Evolutionary conservation across 37 sponge, comb jelly and placozoan genomes (phyloP).

Genomic region (Oscarella lobularis): DNA sequence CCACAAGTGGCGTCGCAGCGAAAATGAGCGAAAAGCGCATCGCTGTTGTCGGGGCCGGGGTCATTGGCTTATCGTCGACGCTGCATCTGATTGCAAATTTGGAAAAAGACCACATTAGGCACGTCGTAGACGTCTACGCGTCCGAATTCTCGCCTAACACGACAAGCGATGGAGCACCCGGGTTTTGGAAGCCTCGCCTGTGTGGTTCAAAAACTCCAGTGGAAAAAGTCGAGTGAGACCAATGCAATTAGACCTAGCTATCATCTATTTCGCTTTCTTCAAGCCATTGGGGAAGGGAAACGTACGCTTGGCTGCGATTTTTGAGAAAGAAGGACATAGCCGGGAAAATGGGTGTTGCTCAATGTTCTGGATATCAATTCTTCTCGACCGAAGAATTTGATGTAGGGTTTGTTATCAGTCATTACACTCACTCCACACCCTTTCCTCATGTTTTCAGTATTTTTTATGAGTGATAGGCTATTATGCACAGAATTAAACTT

Average conservation of each 20-base stretch:
- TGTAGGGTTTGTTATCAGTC: too few relatives aligned
- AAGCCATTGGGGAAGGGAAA: not conserved
- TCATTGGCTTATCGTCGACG: slow-evolving; percentile 20
- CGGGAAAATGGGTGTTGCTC: not conserved
- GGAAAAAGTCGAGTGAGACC: too few relatives aligned
- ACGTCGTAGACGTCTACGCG: not conserved
- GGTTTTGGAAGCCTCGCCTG: slow-evolving; percentile 4
- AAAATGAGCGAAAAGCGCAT: too few relatives aligned
- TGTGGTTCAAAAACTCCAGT: too few relatives aligned
- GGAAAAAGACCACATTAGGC: not conserved
- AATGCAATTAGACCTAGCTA: too few relatives aligned
- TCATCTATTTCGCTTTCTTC: not conserved
- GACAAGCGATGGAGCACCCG: slow-evolving; percentile 20
- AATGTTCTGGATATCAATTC: not conserved
- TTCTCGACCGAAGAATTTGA: too few relatives aligned
- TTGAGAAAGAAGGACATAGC: not conserved
- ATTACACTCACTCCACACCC: too few relatives aligned
- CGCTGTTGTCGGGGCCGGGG: slow-evolving; percentile 23
- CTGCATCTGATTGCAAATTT: not conserved
- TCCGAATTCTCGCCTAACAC: slow-evolving; percentile 24
- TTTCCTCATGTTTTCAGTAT: too few relatives aligned
- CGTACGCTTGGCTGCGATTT: not conserved
- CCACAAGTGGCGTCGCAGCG: too few relatives aligned
- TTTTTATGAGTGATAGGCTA: too few relatives aligned
- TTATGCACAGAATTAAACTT: too few relatives aligned